Evolutionary conservation across 92 coral and sea anemone species (phyloP), one percentile per base, ranked within the genome.

Genomic region (Palythoa grandiflora): DNA sequence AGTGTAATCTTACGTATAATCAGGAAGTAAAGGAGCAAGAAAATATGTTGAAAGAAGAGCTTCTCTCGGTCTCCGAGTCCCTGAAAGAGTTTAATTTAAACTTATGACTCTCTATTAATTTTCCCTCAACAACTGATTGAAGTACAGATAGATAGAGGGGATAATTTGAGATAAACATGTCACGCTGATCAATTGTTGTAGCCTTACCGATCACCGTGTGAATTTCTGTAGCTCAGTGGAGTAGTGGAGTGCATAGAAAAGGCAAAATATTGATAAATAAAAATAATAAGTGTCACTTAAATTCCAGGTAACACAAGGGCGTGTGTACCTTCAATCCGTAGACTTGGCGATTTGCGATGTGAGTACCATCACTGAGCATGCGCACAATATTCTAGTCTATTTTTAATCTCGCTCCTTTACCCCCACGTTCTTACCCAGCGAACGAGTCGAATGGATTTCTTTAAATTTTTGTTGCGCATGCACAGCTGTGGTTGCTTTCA

Each of bases 321-420:
- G 12, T 81, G 86, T 16, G 47, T 81, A 81, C 76, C 86, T 14
- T 65, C 86, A 68, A 81, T 81, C 73, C 86, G 86, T 63, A 81
- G 20, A 66, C 52, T 9, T 36, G 75, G 86, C 63, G 50, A 20
- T 65, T 12, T 66, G 19, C 59, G 86, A 81, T 81, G 86, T 81
- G 71, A 81, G 86, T 81, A 81, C 75, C 74, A 81, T 16, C 75
- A 81, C 86, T 81, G 63, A 48, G 75, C 86, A 81, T 81, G 86
- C 86, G 75, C 74, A 63, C 75, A 68, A 48, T 10, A 54, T 17
- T 9, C 38, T 50, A 12, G 48, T 9, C 48, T 14, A 19, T 66
- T 65, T 77, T 37, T 48, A 54, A 77, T 77, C 68, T 77, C 83
- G 83, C 54, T 77, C 68, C 83, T 39, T 52, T 55, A 39, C 44